Percentiles rank a stretch among this genome's conserved stretches.
phyloP scores from a whole-genome alignment of 1,140 invertebrate genomes.

The Aphaenogaster rudis region DNA sequence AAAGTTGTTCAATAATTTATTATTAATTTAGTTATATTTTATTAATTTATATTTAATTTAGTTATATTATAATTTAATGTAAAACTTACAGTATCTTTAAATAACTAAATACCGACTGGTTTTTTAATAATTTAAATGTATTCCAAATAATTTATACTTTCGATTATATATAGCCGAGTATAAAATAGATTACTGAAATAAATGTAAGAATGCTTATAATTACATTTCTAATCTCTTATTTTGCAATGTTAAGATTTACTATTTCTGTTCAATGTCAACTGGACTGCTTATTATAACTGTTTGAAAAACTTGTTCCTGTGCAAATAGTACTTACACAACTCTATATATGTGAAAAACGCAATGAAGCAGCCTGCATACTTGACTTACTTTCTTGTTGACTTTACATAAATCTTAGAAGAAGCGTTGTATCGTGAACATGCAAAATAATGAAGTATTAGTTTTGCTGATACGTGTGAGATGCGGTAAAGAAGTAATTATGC shows the following conservation, averaged over 20 bases:
- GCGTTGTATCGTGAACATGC: not conserved
- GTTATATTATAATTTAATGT: not conserved
- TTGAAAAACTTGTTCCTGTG: conserved; percentile 24
- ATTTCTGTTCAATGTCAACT: not conserved
- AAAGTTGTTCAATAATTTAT: conserved; percentile 3
- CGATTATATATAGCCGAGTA: too few species aligned
- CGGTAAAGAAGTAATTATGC: not conserved
- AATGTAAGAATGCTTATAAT: not conserved
- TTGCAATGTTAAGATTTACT: not conserved
- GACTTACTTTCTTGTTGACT: conserved; percentile 45
- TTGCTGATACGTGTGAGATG: not conserved
- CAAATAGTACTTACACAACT: not conserved
- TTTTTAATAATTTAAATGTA: not conserved
- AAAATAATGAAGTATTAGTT: conserved; percentile 45
- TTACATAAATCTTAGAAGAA: conserved; percentile 46
- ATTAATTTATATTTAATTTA: not conserved
- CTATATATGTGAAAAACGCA: not conserved
- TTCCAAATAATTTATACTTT: not conserved
- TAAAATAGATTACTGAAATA: not conserved
- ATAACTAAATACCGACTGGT: not conserved
- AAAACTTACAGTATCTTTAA: not conserved
- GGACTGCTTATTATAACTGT: not conserved
- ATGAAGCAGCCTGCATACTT: conserved; percentile 15
- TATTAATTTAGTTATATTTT: not conserved
- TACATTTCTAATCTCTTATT: not conserved